Percentiles rank a stretch among this genome's conserved stretches.
Conservation (phyloP, 2,113 vertebrate species). For the Daboia siamensis region DNA sequence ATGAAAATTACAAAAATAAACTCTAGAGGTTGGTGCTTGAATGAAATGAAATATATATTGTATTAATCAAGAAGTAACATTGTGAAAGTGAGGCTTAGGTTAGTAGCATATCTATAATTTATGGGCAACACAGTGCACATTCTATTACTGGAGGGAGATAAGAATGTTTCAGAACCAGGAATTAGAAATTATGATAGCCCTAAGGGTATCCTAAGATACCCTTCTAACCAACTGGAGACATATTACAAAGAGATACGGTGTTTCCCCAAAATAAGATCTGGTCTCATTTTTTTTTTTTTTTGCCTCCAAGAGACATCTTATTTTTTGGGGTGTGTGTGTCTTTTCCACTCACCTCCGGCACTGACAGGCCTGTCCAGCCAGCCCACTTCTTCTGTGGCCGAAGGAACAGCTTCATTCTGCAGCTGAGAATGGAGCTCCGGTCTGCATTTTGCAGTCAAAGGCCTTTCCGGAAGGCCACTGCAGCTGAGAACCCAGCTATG, state of each 20-base stretch:
- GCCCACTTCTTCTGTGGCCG: no score
- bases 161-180: neutral
- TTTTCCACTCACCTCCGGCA: no score
- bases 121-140: neutral
- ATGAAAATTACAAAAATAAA: neutral
- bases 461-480: no score
- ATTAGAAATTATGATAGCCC: neutral
- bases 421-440: no score
- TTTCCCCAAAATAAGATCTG: no score
- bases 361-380: no score
- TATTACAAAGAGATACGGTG: neutral
- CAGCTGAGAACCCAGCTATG: no score
- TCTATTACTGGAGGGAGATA: neutral
- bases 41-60: neutral
- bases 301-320: no score
- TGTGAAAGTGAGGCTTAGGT: neutral
- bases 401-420: no score
- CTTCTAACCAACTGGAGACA: neutral
- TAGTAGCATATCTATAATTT: neutral
- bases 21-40: neutral
- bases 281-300: no score
- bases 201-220: neutral
- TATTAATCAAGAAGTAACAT: neutral
- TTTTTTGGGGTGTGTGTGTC: no score
- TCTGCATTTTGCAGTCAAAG: no score